Evolutionary conservation across 2,888 invertebrate genomes (phyloP), one percentile per base, ranked within the genome.

Genomic region (Synergus umbraculus): DNA sequence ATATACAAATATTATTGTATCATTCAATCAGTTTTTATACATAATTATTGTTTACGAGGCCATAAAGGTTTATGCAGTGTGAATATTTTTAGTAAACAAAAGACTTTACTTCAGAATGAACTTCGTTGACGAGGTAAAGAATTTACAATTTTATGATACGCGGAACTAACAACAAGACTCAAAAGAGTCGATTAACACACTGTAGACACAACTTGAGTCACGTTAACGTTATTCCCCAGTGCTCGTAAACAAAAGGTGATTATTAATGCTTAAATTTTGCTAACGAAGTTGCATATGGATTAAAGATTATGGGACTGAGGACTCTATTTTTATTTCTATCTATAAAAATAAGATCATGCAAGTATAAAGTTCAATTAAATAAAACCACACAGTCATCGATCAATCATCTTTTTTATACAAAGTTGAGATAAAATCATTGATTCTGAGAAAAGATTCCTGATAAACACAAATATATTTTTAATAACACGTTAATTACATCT

Each of bases 111-210:
- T 73, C 49, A 73, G 37, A 73, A 73, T 54, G 41, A 54, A 73
- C 41, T 41, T 37, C 49, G 4, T 10, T n/a, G n/a, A 73, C 73
- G 54, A 73, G 54, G 54, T 73, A 37, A 73, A 54, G 41, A 73
- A 73, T 73, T 73, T 54, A 54, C 73, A 73, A 73, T 73, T 73
- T 73, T 73, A 73, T 73, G n/a, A n/a, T 10, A 73, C 41, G 54
- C 73, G 54, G 73, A 73, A 73, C 29, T 66, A 37, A 18, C 41
- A 49, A 41, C n/a, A 37, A 73, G 37, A 41, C 37, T n/a, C 10
- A 37, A 12, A 37, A 12, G 73, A 73, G 60, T n/a, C 73, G n/a
- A 10, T 54, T 67, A 67, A 29, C 64, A 64, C 13, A 22, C 46
- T 44, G 18, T 58, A 2, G 54, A 18, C 54, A 5, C 60, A 18